A percentile compares a stretch with the other conserved stretches of the same genome.
These are phyloP conservation scores for Epinephelus awoara DNA, from an alignment of 2,797 vertebrate genomes.

Conservation along the genomic window DNA sequence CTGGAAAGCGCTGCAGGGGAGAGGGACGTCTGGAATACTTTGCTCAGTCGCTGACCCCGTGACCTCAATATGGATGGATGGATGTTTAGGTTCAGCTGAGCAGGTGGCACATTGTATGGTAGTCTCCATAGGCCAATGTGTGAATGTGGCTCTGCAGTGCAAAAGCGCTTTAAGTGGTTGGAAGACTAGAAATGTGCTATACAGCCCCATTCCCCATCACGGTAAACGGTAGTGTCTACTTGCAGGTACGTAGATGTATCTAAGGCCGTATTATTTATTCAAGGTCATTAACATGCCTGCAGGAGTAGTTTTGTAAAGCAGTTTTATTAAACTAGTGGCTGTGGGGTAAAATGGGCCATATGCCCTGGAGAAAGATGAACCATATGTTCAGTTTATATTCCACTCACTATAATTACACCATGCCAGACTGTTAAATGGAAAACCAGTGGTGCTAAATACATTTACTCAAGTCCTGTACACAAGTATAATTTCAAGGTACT, in stretches of 20 bases:
- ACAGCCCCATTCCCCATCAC: not conserved
- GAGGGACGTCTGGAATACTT: too few relatives aligned
- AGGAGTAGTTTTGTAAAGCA: not conserved
- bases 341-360: constrained; percentile 19
- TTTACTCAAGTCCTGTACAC: too few relatives aligned
- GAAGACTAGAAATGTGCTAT: too few relatives aligned
- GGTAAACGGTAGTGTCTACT: not conserved
- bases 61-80: too few relatives aligned
- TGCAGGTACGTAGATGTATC: not conserved
- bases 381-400: constrained; percentile 7
- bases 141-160: too few relatives aligned
- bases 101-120: too few relatives aligned
- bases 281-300: constrained; percentile 1
- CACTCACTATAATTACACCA: not conserved
- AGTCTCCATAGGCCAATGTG: too few relatives aligned
- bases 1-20: too few relatives aligned
- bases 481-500: not conserved
- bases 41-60: too few relatives aligned
- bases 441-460: not conserved
- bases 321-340: constrained; percentile 9
- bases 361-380: constrained; percentile 1
- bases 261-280: not conserved
- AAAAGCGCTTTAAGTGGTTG: too few relatives aligned
- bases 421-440: not conserved
- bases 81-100: too few relatives aligned